Evolutionary conservation across 1,140 invertebrate genomes (phyloP).

Genomic region (Tribolium madens): DNA sequence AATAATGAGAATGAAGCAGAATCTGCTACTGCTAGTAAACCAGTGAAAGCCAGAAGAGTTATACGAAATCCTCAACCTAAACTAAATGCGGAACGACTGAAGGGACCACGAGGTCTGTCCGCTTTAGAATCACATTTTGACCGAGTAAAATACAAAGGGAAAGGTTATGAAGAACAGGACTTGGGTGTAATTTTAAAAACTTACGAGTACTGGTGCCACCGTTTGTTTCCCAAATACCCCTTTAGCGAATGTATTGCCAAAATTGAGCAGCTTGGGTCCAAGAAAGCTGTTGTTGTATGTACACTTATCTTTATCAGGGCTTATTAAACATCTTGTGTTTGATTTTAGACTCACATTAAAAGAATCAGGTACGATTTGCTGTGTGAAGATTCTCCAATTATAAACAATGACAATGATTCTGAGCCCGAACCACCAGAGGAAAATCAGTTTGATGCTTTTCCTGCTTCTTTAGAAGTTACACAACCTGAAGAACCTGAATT

Average conservation of each 20-base stretch:
- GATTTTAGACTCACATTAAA: conserved; percentile 61
- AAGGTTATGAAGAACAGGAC: conserved; percentile 87
- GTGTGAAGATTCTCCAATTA: conserved; percentile 51
- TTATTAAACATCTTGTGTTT: conserved; percentile 5
- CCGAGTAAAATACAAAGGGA: conserved; percentile 85
- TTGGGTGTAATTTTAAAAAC: conserved; percentile 83
- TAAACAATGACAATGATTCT: conserved; percentile 49
- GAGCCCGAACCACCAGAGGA: background rate
- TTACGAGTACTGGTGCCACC: conserved; percentile 92
- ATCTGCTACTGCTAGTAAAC: conserved; percentile 44
- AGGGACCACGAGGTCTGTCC: conserved; percentile 82
- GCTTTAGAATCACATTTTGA: conserved; percentile 84
- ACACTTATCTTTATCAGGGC: background rate
- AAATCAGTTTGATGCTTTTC: conserved; percentile 52
- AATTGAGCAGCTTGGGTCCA: conserved; percentile 84
- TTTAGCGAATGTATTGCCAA: conserved; percentile 88
- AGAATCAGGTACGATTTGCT: conserved; percentile 59
- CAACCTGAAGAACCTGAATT: conserved; percentile 43
- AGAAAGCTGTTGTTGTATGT: conserved; percentile 71
- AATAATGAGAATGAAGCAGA: conserved; percentile 41
- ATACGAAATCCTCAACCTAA: conserved; percentile 78
- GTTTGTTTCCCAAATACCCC: conserved; percentile 87
- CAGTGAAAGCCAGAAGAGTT: conserved; percentile 68
- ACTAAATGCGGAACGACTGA: conserved; percentile 78
- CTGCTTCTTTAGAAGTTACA: background rate